Base-by-base conservation (phyloP, 2,113 vertebrate species). In the Odontesthes bonariensis region DNA sequence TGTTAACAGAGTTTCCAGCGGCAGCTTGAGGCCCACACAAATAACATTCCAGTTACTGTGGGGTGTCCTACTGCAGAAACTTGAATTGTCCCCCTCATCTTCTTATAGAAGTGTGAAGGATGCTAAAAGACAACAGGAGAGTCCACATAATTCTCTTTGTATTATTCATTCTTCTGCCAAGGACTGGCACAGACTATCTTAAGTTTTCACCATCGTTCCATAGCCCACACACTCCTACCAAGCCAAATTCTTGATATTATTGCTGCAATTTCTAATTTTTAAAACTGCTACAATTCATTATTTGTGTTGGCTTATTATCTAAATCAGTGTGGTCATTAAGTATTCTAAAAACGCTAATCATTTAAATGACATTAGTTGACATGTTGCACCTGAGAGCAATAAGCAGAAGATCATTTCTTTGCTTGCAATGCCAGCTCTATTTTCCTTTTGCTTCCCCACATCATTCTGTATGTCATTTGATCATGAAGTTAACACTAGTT, bases 1-100 rank as follows among this genome's bases (percentile, higher is more conserved):
- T 64, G 68, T 79, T 76, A 77, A 74, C 83, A 69, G 60, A 11
- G 80, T 68, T 62, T 73, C 83, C 81, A 73, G 59, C 22, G 17
- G 68, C 77, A 58, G 84, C 86, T 86, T 13, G 72, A 65, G 83
- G 78, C 69, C 68, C 47, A 62, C 64, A 75, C 73, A 90, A 89
- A 88, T 85, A 86, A 91, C 83, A 88, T 91, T 88, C 87, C 83
- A 83, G 59, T 70, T 79, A 67, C 73, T 27, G 57, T 12, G 32
- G 83, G 83, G 86, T 55, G 62, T 73, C 55, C 78, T 79, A 40
- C 60, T 55, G 51, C 70, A 75, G 68, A 67, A n/a, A 85, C 65
- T 87, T 51, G 51, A 69, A 82, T 86, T 78, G 54, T 83, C 77
- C 78, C 75, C 46, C 19, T 87, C 75, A 74, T 76, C 71, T 75